Evolutionary conservation across 2,113 vertebrate species (phyloP), one percentile per base, ranked within the genome.

Genomic region (Tor tambroides): DNA sequence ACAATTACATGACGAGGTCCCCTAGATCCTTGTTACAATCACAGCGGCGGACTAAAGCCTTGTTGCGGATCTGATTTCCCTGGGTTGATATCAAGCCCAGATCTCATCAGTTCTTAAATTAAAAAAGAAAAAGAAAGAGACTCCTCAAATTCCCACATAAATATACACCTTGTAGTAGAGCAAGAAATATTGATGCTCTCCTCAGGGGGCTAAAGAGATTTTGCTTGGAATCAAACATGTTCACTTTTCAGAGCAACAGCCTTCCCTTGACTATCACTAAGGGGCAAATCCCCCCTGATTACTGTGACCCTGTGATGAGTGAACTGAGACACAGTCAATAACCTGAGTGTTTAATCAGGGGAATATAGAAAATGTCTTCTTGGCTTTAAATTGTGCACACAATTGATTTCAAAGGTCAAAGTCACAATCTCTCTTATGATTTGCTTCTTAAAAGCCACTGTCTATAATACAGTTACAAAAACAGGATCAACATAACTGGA

Each of bases 281-380:
- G 80, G 46, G 26, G 74, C 84, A 85, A n/a, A 49, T 61, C 46
- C n/a, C 43, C 19, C 15, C 72, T 63, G 54, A 85, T 85, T 77
- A 28, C 38, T 5, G 32, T 46, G 69, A 77, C 72, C 41, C 43
- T 77, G 75, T 19, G 2, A 72, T 56, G 69, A 51, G 59, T 74
- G 67, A 80, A 69, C 61, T 67, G 65, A 80, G 61, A 86, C 14
- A 26, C 30, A 71, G 19, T 71, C 41, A 49, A 30, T 82, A 46
- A 82, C 41, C 30, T 28, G 23, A 86, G 63, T 32, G 23, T 79
- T 49, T 35, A 78, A 85, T 78, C 59, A 35, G 76, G 26, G 23
- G 63, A 79, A 86, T 78, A 77, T 67, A 67, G 41, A 30, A 77
- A 85, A 85, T 12, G 19, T 38, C 32, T 19, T 41, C 15, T 69